Base-by-base conservation (phyloP, 2,888 invertebrate genomes). In the Cantharis nigra region DNA sequence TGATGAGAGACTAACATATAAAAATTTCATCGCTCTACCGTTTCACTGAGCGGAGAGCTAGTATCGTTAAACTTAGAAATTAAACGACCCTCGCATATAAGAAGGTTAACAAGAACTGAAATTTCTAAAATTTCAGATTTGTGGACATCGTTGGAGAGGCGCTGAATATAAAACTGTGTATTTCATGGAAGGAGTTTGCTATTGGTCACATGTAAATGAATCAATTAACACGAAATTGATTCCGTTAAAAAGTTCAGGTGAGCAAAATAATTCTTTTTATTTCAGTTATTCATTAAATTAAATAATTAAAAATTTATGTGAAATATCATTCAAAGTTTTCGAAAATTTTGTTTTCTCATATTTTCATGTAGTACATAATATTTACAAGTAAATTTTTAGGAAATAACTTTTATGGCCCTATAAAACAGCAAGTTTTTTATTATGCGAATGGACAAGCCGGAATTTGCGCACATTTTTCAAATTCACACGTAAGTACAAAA, bases 381-480 rank as follows among this genome's bases (percentile, higher is more conserved):
- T 28, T 30, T 30, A 2, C 10, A 30, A 30, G 3, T 13, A 13
- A 13, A 33, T 3, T 67, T 65, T 7, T 13, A 67, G 23, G 7
- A 1, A 23, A 20, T 4, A 11, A n/a, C n/a, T 23, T 67, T 23
- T 5, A 3, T 16, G 16, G 16, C 9, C 75, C 70, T 65, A 26
- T 72, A 71, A 30, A 49, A 33, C 30, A 20, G 0, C 30, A 72
- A 64, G 78, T 84, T 9, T 90, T 90, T 80, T 89, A 87, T 82
- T 91, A 90, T 80, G 90, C 90, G 0, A 90, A 90, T 76, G 91
- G 90, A 0, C 89, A 91, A 84, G 88, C 89, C 0, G 92, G 92
- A 3, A 89, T 90, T 80, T 90, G 91, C 0, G 83, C 89, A 3
- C 90, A 91, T 77, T 89, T 91, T 3, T 87, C 90, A 0, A 87